Evolutionary conservation across 2,797 vertebrate genomes (phyloP), one percentile per base, ranked within the genome.

Genomic region (Champsocephalus gunnari): DNA sequence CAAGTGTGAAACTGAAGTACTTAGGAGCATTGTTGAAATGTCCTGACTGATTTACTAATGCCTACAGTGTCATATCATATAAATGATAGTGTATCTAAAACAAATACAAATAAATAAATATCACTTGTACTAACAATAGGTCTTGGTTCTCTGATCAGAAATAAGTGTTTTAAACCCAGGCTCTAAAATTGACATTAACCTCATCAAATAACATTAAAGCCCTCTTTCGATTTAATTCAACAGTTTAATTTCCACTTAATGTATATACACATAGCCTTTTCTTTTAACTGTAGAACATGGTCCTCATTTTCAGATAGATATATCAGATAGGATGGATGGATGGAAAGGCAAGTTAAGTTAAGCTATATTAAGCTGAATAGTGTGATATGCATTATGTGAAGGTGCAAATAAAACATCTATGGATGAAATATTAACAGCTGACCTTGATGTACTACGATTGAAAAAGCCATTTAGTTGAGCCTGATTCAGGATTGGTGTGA

Each of bases 1-100:
- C 65, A 63, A 66, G 47, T 51, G 17, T 55, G 48, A 56, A 47
- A 56, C 54, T 47, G 12, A 55, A 70, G 80, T 47, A 38, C 38
- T 70, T 51, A 48, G 66, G 21, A 50, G 67, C 70, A 71, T 74
- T 43, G 44, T 75, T 48, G 66, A 56, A 75, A 48, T 43, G 38
- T 59, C 49, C 66, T 79, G 55, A 44, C 60, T 80, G 61, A 32
- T 14, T 63, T 21, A 28, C 5, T 45, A 12, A 68, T 11, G 19
- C 9, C 59, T 21, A 57, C 2, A 21, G 24, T 57, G 56, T 24
- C 21, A 50, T 2, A 57, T 64, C 19, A 77, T 47, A 75, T 6
- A 53, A 44, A 58, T 19, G n/a, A 10, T 14, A 28, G 34, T 54
- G 49, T 21, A 38, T n/a, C 44, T 21, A 50, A 49, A 55, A 62